Conservation (phyloP, 2,113 vertebrate genomes). For the Paedocypris sp. region DNA sequence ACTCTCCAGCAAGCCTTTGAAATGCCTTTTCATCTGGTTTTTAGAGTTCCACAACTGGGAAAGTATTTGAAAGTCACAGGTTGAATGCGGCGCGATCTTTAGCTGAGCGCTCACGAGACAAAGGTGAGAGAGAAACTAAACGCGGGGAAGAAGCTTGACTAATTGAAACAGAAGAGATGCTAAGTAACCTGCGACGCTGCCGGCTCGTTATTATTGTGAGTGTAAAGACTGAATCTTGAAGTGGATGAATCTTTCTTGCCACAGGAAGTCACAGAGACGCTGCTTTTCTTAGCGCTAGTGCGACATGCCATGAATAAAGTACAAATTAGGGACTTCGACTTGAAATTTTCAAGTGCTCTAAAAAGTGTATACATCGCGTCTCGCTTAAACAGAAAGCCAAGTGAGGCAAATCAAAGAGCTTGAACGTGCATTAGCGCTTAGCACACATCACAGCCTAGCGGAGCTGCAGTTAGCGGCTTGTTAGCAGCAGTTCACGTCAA, state of each 20-base stretch:
- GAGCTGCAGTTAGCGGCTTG: too few relatives aligned
- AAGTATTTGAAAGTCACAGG: background rate
- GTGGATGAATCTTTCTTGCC: background rate
- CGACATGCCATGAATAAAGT: background rate
- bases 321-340: background rate
- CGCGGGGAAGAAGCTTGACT: background rate
- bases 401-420: background rate
- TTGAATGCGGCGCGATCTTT: background rate
- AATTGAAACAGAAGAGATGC: constrained; percentile 13
- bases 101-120: background rate
- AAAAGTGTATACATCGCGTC: too few relatives aligned
- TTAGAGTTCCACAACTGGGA: background rate
- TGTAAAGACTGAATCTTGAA: background rate
- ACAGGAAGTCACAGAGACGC: background rate
- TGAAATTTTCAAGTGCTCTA: too few relatives aligned
- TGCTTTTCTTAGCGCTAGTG: background rate
- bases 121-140: background rate
- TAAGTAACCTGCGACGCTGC: background rate
- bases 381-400: background rate
- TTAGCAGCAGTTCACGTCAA: too few relatives aligned
- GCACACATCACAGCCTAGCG: too few relatives aligned
- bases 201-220: background rate
- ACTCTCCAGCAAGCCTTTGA: background rate
- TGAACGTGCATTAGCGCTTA: too few relatives aligned
- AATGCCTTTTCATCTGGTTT: background rate